Evolutionary conservation across 2,797 vertebrate genomes (phyloP).

Genomic region (Amphiprion clarkii): DNA sequence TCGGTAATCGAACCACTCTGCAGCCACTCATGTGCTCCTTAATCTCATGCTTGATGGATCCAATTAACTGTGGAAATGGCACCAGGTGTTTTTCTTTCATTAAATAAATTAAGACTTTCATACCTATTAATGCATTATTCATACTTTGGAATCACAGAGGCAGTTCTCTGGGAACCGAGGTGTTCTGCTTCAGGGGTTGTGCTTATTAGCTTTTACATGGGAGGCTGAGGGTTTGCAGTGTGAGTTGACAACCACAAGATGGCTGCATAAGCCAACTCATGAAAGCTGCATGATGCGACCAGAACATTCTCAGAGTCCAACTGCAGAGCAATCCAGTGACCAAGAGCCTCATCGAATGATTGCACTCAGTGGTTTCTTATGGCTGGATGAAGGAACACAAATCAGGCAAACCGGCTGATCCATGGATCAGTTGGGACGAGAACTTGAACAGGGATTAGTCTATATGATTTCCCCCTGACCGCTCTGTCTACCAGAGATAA

Average conservation of each 20-base stretch:
- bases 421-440: slow-evolving; percentile 22
- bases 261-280: slow-evolving; percentile 39
- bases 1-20: slow-evolving; percentile 32
- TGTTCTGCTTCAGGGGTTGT: slow-evolving; percentile 29
- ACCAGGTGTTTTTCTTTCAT: slow-evolving; percentile 57
- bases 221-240: slow-evolving; percentile 24
- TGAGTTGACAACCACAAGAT: slow-evolving; percentile 50
- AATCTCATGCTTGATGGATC: slow-evolving; percentile 68
- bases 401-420: slow-evolving; percentile 16
- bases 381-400: slow-evolving; percentile 20
- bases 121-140: slow-evolving; percentile 66
- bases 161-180: slow-evolving; percentile 17
- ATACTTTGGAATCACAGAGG: slow-evolving; percentile 28
- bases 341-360: slow-evolving; percentile 8
- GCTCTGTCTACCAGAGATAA: background rate
- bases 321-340: background rate
- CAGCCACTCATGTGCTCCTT: slow-evolving; percentile 36
- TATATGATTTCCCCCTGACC: background rate
- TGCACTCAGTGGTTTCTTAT: slow-evolving; percentile 26
- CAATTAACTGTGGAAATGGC: slow-evolving; percentile 64
- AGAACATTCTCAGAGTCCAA: background rate
- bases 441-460: background rate
- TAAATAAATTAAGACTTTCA: slow-evolving; percentile 49
- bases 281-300: too few relatives aligned
- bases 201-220: background rate